Evolutionary conservation across 2,888 invertebrate species (phyloP), one percentile per base, ranked within the genome.

Genomic region (Lymantria dispar): DNA sequence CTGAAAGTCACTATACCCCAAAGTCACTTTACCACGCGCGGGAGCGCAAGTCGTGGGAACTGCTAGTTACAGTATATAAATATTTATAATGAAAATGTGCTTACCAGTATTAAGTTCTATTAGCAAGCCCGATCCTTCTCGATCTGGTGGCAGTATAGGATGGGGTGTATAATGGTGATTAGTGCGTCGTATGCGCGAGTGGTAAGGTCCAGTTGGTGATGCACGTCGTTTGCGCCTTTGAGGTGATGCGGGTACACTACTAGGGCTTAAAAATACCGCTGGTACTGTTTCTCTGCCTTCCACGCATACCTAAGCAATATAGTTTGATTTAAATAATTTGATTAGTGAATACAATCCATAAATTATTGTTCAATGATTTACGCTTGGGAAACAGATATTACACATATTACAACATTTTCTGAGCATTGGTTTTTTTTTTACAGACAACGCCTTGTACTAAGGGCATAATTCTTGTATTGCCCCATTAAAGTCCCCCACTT

Each of bases 101-200:
- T 62, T 68, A 88, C 89, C 87, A 65, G 80, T 72, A 36, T 68
- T 72, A 11, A 90, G 79, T 58, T 92, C 92, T 70, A 94, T 93
- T 75, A 95, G 98, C 3, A 99, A 92, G 0, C 99, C 99, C 0
- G 96, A 93, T 0, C 98, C 98, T 60, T 95, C 94, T 58, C 99
- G 93, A 54, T 97, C 95, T 0, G 99, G 99, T 76, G 98, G 97
- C 48, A 99, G 90, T 74, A 99, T 96, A 0, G 99, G 99, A 30
- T 97, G 96, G 11, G 99, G 98, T 0, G 98, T 99, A 83, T 96
- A 99, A 54, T 93, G 93, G 7, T 77, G 80, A 59, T 77, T 83
- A 51, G 78, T 83, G 69, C 80, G 93, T 45, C 87, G 90, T 85
- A 86, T 93, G 53, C 83, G 93, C 57, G 89, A 85, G 13, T 86